Percentiles rank a stretch among this genome's conserved stretches.
Conservation (phyloP, 30 jellyfish, hydroid and myxozoan species). For the Haliclystus octoradiatus region DNA sequence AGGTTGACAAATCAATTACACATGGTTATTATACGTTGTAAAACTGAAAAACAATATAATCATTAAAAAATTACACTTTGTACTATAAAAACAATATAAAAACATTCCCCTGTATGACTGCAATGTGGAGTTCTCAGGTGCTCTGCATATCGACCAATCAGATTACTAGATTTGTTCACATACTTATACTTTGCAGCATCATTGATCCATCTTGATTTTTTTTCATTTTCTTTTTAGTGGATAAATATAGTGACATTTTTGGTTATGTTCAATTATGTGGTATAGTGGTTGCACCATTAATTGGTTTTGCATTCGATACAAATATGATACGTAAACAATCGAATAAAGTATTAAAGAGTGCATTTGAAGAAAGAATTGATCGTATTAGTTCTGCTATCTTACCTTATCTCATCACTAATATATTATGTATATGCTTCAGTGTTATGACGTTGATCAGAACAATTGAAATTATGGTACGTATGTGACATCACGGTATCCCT, state of each 20-base stretch:
- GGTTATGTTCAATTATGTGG: conserved; percentile 78
- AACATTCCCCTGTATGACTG: no score
- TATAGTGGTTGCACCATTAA: conserved; percentile 51
- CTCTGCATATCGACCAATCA: no score
- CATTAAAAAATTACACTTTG: no score
- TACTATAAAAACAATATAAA: no score
- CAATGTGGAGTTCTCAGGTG: no score
- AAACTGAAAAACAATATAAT: no score
- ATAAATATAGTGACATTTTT: conserved; percentile 27
- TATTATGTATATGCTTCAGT: conserved; percentile 22
- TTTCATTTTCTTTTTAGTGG: conserved; percentile 22
- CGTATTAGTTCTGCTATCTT: conserved; percentile 11
- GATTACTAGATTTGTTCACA: no score
- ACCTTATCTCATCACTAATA: conserved; percentile 47
- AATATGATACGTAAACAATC: neutral
- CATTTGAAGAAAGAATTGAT: conserved; percentile 12
- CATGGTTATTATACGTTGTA: no score
- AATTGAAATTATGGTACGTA: conserved; percentile 38
- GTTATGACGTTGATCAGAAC: conserved; percentile 17
- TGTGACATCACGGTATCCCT: no score
- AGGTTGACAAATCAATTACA: no score
- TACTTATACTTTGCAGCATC: no score
- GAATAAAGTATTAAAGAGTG: neutral
- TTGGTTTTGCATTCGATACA: conserved; percentile 58
- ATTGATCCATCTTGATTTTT: neutral